These are phyloP conservation scores for Leptarthrus brevirostris DNA, from an alignment of 2,888 invertebrate genomes.

Conservation along the genomic window DNA sequence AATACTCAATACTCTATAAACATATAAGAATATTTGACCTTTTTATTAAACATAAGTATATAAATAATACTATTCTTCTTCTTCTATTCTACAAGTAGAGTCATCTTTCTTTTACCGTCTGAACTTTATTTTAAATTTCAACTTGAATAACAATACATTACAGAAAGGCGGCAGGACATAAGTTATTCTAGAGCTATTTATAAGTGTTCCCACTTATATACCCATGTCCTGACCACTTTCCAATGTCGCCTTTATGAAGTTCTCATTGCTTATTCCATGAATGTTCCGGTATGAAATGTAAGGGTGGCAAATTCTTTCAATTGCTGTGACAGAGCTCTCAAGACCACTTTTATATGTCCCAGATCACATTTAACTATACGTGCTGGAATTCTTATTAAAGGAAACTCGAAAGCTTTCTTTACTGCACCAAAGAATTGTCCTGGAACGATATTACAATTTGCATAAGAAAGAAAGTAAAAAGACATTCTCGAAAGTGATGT, in stretches of 20 bases:
- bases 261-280: conserved; percentile 36
- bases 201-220: background rate
- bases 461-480: conserved; percentile 7
- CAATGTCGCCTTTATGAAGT: background rate
- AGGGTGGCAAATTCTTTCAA: conserved; percentile 29
- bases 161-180: no score
- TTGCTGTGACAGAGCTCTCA: conserved; percentile 34
- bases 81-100: no score
- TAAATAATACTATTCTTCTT: no score
- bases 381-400: conserved; percentile 38
- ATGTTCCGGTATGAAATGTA: conserved; percentile 9
- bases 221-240: conserved; percentile 14
- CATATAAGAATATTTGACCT: no score
- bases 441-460: background rate
- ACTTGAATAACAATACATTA: no score
- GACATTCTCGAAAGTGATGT: background rate
- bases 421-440: background rate
- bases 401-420: conserved; percentile 8
- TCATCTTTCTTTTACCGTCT: no score
- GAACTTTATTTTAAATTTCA: no score
- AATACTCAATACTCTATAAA: no score
- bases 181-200: no score
- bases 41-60: no score
- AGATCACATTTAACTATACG: conserved; percentile 40
- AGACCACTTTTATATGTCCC: conserved; percentile 41